Conservation (phyloP, 2,888 invertebrate species). For the Eupithecia subumbrata region DNA sequence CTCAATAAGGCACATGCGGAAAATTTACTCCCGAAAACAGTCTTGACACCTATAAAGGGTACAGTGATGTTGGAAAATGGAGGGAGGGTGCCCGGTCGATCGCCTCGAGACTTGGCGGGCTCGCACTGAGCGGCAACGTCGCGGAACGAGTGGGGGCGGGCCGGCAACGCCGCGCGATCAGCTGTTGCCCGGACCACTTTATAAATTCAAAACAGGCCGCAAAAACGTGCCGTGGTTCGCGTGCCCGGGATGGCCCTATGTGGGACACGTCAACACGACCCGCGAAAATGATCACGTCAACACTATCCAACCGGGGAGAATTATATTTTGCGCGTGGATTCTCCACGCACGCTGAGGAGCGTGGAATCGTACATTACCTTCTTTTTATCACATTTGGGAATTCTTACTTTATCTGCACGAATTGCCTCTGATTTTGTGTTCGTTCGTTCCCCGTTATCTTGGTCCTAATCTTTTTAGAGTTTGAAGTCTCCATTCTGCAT, state of each 20-base stretch:
- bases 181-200: conserved; percentile 72
- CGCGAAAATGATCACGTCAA: conserved; percentile 45
- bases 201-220: conserved; percentile 78
- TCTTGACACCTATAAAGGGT: conserved; percentile 47
- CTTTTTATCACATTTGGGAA: conserved; percentile 1
- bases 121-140: conserved; percentile 67
- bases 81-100: conserved; percentile 71
- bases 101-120: conserved; percentile 61
- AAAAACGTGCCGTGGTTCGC: conserved; percentile 63
- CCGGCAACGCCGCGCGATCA: conserved; percentile 73
- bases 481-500: background rate
- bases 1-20: conserved; percentile 50
- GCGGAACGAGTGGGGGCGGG: conserved; percentile 53
- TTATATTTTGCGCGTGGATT: conserved; percentile 35
- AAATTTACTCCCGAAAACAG: conserved; percentile 48
- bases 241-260: conserved; percentile 45
- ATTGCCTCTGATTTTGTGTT: background rate
- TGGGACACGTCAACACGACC: conserved; percentile 52
- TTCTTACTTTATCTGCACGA: conserved; percentile 8
- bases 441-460: background rate
- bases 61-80: conserved; percentile 59
- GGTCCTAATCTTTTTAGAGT: background rate
- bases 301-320: conserved; percentile 32
- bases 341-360: conserved; percentile 5
- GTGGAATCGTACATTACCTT: conserved; percentile 23